These are phyloP conservation scores for Hydrotaea diabolus DNA, from an alignment of 2,888 invertebrate genomes.

Conservation along the genomic window DNA sequence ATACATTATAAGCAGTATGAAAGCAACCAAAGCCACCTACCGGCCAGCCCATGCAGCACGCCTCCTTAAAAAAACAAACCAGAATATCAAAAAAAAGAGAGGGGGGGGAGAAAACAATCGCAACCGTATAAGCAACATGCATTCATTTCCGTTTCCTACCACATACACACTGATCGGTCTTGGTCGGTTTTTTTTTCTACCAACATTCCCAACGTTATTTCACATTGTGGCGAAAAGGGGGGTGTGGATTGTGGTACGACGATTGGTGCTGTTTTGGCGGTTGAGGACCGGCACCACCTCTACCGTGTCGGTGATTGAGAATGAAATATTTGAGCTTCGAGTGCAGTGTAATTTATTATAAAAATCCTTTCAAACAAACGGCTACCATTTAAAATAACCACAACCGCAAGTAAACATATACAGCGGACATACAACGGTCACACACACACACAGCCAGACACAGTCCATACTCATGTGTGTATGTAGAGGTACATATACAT, in stretches of 20 bases:
- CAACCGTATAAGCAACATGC: constrained; percentile 69
- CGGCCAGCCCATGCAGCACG: background rate
- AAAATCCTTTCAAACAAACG: constrained; percentile 66
- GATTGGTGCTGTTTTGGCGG: constrained; percentile 1
- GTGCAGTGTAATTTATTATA: constrained; percentile 71
- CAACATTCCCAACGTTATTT: constrained; percentile 34
- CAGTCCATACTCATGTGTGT: background rate
- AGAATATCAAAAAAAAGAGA: background rate
- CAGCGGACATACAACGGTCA: background rate
- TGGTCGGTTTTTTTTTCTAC: constrained; percentile 40
- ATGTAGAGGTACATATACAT: background rate
- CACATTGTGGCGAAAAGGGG: background rate
- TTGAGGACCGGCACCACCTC: constrained; percentile 47
- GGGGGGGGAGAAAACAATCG: constrained; percentile 46
- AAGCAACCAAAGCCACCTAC: background rate
- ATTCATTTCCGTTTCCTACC: constrained; percentile 70
- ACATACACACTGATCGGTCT: constrained; percentile 58
- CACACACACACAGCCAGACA: background rate
- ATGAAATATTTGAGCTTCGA: constrained; percentile 71
- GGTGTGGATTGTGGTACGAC: background rate
- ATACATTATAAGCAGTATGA: background rate
- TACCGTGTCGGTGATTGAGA: constrained; percentile 66
- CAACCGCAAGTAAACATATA: constrained; percentile 57
- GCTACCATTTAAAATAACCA: constrained; percentile 64
- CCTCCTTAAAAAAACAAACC: background rate